phyloP scores from a whole-genome alignment of 2,113 vertebrate genomes.

The Xenopus laevis region DNA sequence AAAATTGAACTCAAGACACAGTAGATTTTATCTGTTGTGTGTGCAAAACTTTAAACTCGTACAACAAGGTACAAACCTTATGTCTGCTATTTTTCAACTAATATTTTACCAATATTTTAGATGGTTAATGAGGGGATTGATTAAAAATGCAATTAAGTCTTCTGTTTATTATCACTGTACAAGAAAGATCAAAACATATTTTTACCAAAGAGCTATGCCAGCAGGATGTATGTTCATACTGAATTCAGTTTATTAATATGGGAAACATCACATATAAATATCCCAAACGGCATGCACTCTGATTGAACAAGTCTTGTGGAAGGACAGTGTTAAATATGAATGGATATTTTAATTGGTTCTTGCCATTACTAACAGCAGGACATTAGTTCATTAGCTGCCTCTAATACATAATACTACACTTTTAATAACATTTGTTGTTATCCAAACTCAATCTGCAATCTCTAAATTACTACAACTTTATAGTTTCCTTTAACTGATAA shows the following conservation, averaged over 20 bases:
- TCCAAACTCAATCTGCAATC: no score
- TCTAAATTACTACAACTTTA: no score
- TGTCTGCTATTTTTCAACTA: no score
- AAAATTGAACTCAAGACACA: no score
- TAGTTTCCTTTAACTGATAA: no score
- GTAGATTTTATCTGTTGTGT: no score
- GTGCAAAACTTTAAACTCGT: no score
- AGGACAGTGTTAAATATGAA: background rate
- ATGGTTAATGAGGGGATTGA: background rate
- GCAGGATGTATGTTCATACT: conserved; percentile 2
- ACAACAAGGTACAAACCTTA: no score
- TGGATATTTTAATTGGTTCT: background rate
- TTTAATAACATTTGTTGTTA: no score
- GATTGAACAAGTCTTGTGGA: background rate
- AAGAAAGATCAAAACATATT: conserved; percentile 1
- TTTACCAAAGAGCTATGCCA: conserved; percentile 1
- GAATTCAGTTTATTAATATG: background rate
- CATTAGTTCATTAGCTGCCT: background rate
- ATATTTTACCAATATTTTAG: no score
- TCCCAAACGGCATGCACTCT: background rate
- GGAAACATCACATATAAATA: background rate
- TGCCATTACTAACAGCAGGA: background rate
- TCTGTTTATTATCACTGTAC: background rate
- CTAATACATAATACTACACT: no score
- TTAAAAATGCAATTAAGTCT: conserved; percentile 4